A percentile compares a stretch with the other conserved stretches of the same genome.
These are phyloP conservation scores for Tamias sibiricus DNA, from an alignment of 2,113 vertebrate genomes.

Conservation along the genomic window DNA sequence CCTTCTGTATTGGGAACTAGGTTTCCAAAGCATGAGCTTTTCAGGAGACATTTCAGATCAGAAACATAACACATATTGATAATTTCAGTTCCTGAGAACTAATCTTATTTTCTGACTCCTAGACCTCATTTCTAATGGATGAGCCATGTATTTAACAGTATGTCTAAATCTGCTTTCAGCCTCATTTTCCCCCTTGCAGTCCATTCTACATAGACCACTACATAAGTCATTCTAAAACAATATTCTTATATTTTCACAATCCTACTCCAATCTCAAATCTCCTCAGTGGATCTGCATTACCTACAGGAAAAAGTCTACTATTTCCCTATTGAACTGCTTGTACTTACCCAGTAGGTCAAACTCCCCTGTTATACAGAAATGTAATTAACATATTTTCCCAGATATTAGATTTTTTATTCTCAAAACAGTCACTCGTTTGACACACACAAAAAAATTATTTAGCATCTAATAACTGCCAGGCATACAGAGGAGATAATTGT, in stretches of 20 bases:
- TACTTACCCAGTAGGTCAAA: not conserved
- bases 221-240: conserved; percentile 16
- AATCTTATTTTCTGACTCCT: not conserved
- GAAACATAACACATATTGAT: not conserved
- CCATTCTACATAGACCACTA: not conserved
- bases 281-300: not conserved
- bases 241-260: not conserved
- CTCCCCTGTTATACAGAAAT: not conserved
- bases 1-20: too few species aligned
- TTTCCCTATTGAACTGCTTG: not conserved
- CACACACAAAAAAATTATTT: not conserved
- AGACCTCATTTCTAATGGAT: not conserved
- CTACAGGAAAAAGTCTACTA: not conserved
- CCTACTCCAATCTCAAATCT: not conserved
- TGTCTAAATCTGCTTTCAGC: not conserved
- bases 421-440: conserved; percentile 21
- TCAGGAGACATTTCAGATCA: too few species aligned
- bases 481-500: not conserved
- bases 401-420: conserved; percentile 42
- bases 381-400: not conserved
- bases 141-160: not conserved
- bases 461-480: not conserved
- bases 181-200: not conserved
- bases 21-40: too few species aligned
- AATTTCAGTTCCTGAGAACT: not conserved